phyloP scores from a whole-genome alignment of 2,113 vertebrate genomes.

The Toxotes jaculatrix region DNA sequence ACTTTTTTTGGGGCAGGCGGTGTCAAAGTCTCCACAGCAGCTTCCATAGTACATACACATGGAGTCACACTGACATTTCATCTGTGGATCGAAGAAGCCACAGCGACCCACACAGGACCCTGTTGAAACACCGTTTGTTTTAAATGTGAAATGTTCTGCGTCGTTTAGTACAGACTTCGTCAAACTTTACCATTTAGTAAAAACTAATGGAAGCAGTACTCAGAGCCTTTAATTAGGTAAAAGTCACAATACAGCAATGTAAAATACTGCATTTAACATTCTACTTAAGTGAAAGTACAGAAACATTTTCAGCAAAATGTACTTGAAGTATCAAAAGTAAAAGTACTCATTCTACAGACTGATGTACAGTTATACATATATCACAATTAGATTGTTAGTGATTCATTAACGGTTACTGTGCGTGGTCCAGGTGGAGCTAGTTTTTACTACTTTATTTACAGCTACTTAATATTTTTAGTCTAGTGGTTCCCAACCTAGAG shows the following conservation, averaged over 20 bases:
- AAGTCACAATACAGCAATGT: background rate
- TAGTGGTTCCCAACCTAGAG: too few relatives aligned
- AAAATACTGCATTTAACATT: background rate
- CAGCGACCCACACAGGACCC: conserved; percentile 91
- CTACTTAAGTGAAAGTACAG: background rate
- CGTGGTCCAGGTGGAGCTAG: too few relatives aligned
- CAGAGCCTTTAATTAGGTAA: background rate
- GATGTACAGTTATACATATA: too few relatives aligned
- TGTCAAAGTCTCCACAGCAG: conserved; percentile 90
- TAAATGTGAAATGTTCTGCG: background rate
- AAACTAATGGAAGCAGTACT: background rate
- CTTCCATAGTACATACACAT: conserved; percentile 93
- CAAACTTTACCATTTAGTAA: background rate
- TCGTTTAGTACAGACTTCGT: background rate
- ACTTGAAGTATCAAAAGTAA: too few relatives aligned
- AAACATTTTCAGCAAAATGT: background rate
- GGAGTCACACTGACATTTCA: conserved; percentile 93
- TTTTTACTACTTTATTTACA: too few relatives aligned
- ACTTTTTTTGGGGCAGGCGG: conserved; percentile 88
- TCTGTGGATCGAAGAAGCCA: conserved; percentile 78
- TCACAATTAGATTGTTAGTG: too few relatives aligned
- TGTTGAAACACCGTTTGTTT: conserved; percentile 67
- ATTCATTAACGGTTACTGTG: too few relatives aligned
- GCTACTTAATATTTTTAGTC: too few relatives aligned
- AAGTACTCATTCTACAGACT: too few relatives aligned